Evolutionary conservation across 2,113 vertebrate species (phyloP).

Genomic region (Regulus satrapa): DNA sequence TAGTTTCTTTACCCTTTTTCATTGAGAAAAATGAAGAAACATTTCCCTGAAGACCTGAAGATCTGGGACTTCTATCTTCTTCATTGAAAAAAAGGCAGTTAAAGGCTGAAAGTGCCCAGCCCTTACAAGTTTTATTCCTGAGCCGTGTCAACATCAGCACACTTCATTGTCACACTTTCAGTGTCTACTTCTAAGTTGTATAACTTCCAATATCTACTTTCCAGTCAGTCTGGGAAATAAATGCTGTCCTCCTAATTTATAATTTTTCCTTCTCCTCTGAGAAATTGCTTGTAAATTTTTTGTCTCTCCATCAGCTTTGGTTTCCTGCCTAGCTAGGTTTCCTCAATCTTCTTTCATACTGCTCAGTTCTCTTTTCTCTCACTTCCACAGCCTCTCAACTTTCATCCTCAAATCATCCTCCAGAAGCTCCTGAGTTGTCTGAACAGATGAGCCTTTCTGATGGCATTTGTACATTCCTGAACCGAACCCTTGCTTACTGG

Average conservation of each 20-base stretch:
- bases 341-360: background rate
- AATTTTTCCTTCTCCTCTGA: background rate
- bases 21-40: background rate
- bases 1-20: background rate
- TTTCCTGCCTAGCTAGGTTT: background rate
- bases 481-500: accelerated
- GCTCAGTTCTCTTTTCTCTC: background rate
- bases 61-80: background rate
- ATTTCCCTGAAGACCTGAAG: background rate
- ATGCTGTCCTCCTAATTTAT: background rate
- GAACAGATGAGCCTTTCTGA: background rate
- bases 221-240: background rate
- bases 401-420: background rate
- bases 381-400: background rate
- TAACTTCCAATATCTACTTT: background rate
- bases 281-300: background rate
- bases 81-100: background rate
- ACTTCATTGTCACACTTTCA: background rate
- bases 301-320: background rate
- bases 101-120: background rate
- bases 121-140: background rate
- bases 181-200: background rate
- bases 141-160: background rate
- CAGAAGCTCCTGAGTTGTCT: background rate
- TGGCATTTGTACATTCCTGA: background rate